Base-by-base conservation (phyloP, 2,888 invertebrate species). In the Drosophila mulleri region DNA sequence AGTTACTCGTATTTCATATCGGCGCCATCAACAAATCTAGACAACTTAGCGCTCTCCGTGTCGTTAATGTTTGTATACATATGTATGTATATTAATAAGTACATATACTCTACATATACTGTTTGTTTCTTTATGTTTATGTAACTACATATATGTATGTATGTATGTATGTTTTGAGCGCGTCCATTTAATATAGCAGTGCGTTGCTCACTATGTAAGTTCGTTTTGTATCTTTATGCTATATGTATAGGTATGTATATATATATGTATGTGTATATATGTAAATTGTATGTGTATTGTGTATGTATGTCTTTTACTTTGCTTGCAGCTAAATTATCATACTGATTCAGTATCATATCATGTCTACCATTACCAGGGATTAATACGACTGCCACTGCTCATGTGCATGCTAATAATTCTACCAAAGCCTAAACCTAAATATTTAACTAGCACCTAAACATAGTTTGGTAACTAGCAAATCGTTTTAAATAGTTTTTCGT, bases 291-390 rank as follows among this genome's bases (percentile, higher is more conserved):
- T 69, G 60, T 45, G 37, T 39, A 3, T 39, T 53, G 32, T 35
- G 65, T 83, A 67, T 69, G 54, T 58, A 54, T 74, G 78, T 69
- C 70, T 66, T 67, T 74, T 66, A 70, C 58, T 42, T 80, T 86
- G 90, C 86, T 90, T 85, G 88, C 83, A 90, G 83, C 83, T 90
- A 90, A 82, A 73, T 79, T 85, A 68, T 85, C 67, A 79, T 85
- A 89, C 85, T 82, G 89, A 71, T 89, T 85, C 68, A 71, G 75
- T 70, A 73, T 72, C 37, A 29, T 67, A 50, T 56, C 68, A 29
- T 72, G 47, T 61, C 75, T 66, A 77, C 57, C 45, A 60, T 48
- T 48, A 42, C 18, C 29, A 57, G 64, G 61, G n/a, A 61, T 35
- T 67, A 61, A 66, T 64, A 72, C 60, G 60, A 72, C 57, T 73